phyloP scores from a whole-genome alignment of 2,888 invertebrate species.

The Sericinus montela region DNA sequence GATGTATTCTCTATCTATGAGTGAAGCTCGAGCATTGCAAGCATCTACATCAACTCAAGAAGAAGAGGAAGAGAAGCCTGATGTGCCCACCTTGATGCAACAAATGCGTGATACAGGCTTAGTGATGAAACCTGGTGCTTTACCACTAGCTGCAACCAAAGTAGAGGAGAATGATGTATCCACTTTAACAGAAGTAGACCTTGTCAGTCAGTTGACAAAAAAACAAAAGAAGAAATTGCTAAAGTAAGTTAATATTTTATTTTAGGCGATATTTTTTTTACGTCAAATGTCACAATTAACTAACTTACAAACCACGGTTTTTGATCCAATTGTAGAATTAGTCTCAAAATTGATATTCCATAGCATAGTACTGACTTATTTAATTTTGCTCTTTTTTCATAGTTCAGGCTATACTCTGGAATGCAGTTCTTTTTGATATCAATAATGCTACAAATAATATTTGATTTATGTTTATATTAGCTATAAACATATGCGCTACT shows the following conservation, averaged over 20 bases:
- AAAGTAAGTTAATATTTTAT: slow-evolving; percentile 83
- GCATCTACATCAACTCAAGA: slow-evolving; percentile 84
- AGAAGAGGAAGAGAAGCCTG: slow-evolving; percentile 79
- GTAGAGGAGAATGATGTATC: slow-evolving; percentile 80
- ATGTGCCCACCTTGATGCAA: slow-evolving; percentile 86
- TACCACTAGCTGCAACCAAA: slow-evolving; percentile 77
- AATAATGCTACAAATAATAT: too few relatives aligned
- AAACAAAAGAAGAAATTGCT: slow-evolving; percentile 94
- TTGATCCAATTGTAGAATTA: too few relatives aligned
- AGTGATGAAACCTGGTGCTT: slow-evolving; percentile 88
- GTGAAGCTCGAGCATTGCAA: slow-evolving; percentile 87
- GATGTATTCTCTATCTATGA: slow-evolving; percentile 91
- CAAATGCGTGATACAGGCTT: slow-evolving; percentile 96
- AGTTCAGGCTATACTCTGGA: too few relatives aligned
- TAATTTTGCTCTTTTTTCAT: too few relatives aligned
- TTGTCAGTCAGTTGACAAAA: slow-evolving; percentile 89
- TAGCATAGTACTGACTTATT: too few relatives aligned
- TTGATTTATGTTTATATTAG: too few relatives aligned
- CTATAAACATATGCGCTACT: too few relatives aligned
- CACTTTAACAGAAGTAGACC: slow-evolving; percentile 84
- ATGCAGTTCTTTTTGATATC: too few relatives aligned
- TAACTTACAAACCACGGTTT: too few relatives aligned
- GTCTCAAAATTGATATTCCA: too few relatives aligned
- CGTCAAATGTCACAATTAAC: too few relatives aligned
- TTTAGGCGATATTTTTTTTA: too few relatives aligned